Evolutionary conservation across 2,797 vertebrate genomes (phyloP).

Genomic region (Syndactyla subalaris): DNA sequence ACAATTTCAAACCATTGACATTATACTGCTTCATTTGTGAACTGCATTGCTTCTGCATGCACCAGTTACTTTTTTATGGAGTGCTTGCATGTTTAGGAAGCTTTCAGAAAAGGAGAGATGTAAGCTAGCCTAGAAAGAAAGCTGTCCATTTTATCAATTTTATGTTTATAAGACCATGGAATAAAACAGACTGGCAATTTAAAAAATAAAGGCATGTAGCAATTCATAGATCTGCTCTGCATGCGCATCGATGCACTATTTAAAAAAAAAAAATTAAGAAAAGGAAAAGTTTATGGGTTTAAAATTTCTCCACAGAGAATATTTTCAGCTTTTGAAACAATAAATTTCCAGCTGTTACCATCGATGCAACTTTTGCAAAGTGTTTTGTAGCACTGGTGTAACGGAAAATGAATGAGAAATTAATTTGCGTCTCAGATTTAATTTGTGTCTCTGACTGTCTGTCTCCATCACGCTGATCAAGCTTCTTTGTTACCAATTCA

Average conservation of each 20-base stretch:
- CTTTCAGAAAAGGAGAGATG: slow-evolving; percentile 52
- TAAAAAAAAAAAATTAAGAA: background rate
- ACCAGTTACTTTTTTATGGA: slow-evolving; percentile 73
- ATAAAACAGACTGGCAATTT: slow-evolving; percentile 8
- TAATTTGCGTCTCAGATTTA: slow-evolving; percentile 4
- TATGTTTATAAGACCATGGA: background rate
- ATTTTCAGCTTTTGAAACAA: slow-evolving; percentile 57
- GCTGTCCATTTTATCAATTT: slow-evolving; percentile 48
- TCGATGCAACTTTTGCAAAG: background rate
- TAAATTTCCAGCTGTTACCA: slow-evolving; percentile 44
- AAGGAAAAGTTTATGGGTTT: slow-evolving; percentile 19
- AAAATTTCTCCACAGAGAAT: slow-evolving; percentile 47
- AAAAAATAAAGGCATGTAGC: slow-evolving; percentile 29
- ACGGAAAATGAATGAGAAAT: slow-evolving; percentile 35
- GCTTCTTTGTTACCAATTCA: slow-evolving; percentile 29
- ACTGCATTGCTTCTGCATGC: slow-evolving; percentile 64
- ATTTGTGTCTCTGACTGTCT: slow-evolving; percentile 33
- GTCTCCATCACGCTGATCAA: background rate
- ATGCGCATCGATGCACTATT: background rate
- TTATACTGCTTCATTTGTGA: slow-evolving; percentile 76
- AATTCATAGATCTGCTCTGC: slow-evolving; percentile 27
- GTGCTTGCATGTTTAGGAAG: slow-evolving; percentile 68
- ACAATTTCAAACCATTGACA: slow-evolving; percentile 77
- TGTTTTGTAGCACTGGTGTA: background rate
- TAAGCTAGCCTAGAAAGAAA: slow-evolving; percentile 43